Evolutionary conservation across 1,140 invertebrate genomes (phyloP), one percentile per base, ranked within the genome.

Genomic region (Brachionus rubens): DNA sequence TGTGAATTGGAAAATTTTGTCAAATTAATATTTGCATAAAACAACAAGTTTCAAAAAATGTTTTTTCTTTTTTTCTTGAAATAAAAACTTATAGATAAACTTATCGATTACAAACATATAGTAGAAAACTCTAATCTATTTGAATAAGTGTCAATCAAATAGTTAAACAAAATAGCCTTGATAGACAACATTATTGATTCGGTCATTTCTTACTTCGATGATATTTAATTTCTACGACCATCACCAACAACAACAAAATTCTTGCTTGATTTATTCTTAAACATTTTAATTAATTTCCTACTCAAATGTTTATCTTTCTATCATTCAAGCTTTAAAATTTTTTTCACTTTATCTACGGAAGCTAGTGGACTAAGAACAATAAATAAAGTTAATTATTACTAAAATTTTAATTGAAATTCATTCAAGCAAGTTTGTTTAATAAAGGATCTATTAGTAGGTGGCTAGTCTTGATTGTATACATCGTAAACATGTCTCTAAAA

Each of bases 231-330:
- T 59, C 16, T 19, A 33, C 26, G 36, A 59, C 9, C 3, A 36
- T 36, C 33, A 36, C 9, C 9, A 5, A 5, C 9, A 5, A 5
- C 33, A 36, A 3, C 9, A 36, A 5, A 36, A 5, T 5, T 36
- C 33, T 5, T 36, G 33, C 33, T 36, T 36, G 33, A 36, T 36
- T 59, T 40, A 52, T 12, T 24, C 19, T 52, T 21, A 59, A 54
- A 59, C 30, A 59, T 59, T 59, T 30, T 30, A 36, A 59, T 59
- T 59, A 33, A 59, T 59, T 56, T 59, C 54, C 54, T 59, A 36
- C 36, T 59, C 14, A 56, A 30, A n/a, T n/a, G 14, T 26, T 12
- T 24, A 59, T 36, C 30, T n/a, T n/a, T n/a, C 46, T 59, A 59
- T 59, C 36, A 36, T 28, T 33, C 30, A 59, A 59, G 54, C 30